Conservation (phyloP, 64 coral and sea anemone species). For the Montipora sp. region DNA sequence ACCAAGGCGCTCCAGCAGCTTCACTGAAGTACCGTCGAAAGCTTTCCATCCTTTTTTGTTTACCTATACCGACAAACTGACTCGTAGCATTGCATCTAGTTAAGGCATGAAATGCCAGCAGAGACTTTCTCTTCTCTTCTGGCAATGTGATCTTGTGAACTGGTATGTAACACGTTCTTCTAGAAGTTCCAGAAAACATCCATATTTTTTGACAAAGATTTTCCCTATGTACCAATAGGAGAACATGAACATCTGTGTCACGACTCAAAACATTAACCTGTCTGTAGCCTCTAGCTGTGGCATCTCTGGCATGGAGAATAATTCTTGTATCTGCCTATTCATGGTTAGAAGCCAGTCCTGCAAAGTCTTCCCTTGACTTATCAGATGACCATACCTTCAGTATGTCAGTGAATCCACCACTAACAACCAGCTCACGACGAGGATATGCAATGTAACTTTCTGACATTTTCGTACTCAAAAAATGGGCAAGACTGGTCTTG, state of each 20-base stretch:
- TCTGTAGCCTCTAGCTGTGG: conserved; percentile 44
- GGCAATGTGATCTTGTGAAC: conserved; percentile 27
- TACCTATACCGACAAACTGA: conserved; percentile 73
- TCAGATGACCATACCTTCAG: conserved; percentile 52
- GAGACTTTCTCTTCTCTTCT: conserved; percentile 51
- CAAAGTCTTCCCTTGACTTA: conserved; percentile 8
- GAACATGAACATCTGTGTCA: conserved; percentile 58
- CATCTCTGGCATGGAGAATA: conserved; percentile 16
- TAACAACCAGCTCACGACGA: conserved; percentile 40
- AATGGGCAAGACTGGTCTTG: conserved; percentile 59
- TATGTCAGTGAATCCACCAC: conserved; percentile 58
- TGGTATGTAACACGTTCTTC: conserved; percentile 33
- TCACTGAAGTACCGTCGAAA: not conserved
- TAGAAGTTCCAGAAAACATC: conserved; percentile 23
- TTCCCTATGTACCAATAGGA: conserved; percentile 23
- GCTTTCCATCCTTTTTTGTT: conserved; percentile 40
- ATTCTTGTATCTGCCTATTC: conserved; percentile 4
- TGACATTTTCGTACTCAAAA: conserved; percentile 49
- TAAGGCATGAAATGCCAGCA: conserved; percentile 60
- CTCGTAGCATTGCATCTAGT: conserved; percentile 52
- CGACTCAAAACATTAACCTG: conserved; percentile 52
- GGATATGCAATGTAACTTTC: conserved; percentile 9
- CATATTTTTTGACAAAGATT: conserved; percentile 17
- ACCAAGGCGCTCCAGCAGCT: conserved; percentile 43
- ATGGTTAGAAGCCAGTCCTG: conserved; percentile 38